phyloP scores from a whole-genome alignment of 2,113 vertebrate genomes.

The Rhinopomastus cyanomelas region DNA sequence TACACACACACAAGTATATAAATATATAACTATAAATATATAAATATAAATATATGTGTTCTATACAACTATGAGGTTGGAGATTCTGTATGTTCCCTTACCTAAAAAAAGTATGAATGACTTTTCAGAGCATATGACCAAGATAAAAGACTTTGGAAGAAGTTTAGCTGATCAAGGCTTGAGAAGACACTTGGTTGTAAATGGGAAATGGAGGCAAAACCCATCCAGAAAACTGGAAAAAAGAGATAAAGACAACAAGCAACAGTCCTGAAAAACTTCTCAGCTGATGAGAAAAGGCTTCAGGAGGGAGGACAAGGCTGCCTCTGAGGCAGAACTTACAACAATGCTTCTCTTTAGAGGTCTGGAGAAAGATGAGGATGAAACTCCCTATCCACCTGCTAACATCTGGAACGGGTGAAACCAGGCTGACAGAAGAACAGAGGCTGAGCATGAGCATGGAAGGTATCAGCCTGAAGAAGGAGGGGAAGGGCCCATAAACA shows the following conservation, averaged over 20 bases:
- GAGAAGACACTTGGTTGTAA: neutral
- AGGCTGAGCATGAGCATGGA: fast-evolving
- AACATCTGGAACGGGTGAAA: neutral
- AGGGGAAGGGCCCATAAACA: neutral
- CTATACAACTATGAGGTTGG: neutral
- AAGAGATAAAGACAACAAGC: neutral
- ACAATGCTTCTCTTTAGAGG: neutral
- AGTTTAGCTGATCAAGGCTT: neutral
- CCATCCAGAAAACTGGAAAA: neutral
- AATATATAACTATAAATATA: too few relatives aligned
- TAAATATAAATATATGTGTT: too few relatives aligned
- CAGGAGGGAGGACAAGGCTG: neutral
- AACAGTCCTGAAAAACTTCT: neutral
- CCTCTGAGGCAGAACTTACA: neutral
- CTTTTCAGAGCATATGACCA: neutral
- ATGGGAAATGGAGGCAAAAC: neutral
- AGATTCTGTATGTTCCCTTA: neutral
- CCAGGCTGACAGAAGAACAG: neutral
- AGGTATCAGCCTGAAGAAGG: neutral
- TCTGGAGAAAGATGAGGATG: neutral
- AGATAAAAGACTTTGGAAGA: neutral
- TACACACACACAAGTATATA: too few relatives aligned
- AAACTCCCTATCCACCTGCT: neutral
- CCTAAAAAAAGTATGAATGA: neutral
- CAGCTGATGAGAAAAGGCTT: neutral